Base-by-base conservation (phyloP, 2,113 vertebrate species). In the Thalassarche chlororhynchos region DNA sequence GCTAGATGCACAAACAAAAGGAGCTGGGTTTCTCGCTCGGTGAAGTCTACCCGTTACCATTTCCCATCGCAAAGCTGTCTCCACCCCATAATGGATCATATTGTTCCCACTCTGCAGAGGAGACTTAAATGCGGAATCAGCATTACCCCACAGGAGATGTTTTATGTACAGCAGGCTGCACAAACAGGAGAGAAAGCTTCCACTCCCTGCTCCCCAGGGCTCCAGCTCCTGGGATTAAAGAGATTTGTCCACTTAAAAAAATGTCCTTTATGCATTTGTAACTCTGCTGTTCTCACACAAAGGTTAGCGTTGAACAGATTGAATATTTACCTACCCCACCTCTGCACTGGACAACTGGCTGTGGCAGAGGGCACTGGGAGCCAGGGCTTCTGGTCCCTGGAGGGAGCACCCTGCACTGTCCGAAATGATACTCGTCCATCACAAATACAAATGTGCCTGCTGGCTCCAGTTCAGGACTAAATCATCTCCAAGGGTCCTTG, bases 141-240 rank as follows among this genome's bases (percentile, higher is more conserved):
- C 97, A 52, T 28, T 51, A 18, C 94, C 95, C 95, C 89, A n/a
- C 89, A 86, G 96, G 96, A 94, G 66, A 89, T 86, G 91, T 4
- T 90, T 91, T 85, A 32, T 74, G 95, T 38, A 38, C 91, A 60
- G 62, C 84, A 68, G 72, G 34, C 77, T 89, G 81, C 84, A 90
- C 77, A 18, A 28, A 52, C 70, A 28, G 89, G 72, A 93, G 90
- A 32, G 77, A 61, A 49, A 93, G 75, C 89, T 84, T 76, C 87
- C 71, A 10, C 74, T 87, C 57, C 85, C 81, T 21, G 91, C 74
- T 97, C 95, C 89, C 91, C 4, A 25, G 89, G 86, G 95, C 92
- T 83, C 17, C 66, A 20, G 95, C 93, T 94, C 91, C 89, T 24
- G 68, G 91, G 91, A 96, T 95, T 86, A 88, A 18, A 91, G 89